Evolutionary conservation across 2,113 vertebrate genomes (phyloP), one percentile per base, ranked within the genome.

Genomic region (Scartelaos histophorus): DNA sequence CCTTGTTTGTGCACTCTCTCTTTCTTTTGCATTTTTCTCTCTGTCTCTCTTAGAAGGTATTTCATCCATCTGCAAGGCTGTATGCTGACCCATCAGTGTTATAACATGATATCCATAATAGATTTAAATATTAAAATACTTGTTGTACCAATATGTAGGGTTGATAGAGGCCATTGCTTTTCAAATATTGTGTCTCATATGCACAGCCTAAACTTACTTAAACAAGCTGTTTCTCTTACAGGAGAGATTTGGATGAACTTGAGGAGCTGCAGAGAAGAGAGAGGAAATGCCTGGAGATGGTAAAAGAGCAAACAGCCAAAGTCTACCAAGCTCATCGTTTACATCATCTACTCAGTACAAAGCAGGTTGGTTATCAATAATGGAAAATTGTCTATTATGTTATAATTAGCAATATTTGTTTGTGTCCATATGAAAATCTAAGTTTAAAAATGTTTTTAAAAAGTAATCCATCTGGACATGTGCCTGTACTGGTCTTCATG

Each of bases 291-390:
- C 80, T 90, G 69, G 69, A 87, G 17, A 81, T 92, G 25, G 90
- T 95, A 79, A 93, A 82, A 75, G 89, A 95, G 83, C 94, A 96
- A 82, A 91, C 81, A 80, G 71, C 86, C 71, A 95, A 91, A 89
- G 69, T 92, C 72, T 76, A 91, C 81, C 89, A 91, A 89, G 95
- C 96, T 62, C 93, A 93, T 74, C 95, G 94, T 89, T 94, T 92
- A 88, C 98, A 99, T 92, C 94, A 97, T 92, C 96, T 99, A 74
- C 91, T 98, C 88, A 98, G 98, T 91, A 99, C 97, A 5, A 85
- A 93, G 73, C 96, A 96, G 95, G 96, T 98, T 34, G 1, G 82
- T 54, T 21, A 53, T n/a, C 19, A n/a, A 2, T 54, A n/a, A 19
- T 21, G 19, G 51, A 54, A 54, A 21, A 21, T 54, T 54, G 51